phyloP scores from a whole-genome alignment of 1,140 invertebrate genomes.

The Drosophila sp. region DNA sequence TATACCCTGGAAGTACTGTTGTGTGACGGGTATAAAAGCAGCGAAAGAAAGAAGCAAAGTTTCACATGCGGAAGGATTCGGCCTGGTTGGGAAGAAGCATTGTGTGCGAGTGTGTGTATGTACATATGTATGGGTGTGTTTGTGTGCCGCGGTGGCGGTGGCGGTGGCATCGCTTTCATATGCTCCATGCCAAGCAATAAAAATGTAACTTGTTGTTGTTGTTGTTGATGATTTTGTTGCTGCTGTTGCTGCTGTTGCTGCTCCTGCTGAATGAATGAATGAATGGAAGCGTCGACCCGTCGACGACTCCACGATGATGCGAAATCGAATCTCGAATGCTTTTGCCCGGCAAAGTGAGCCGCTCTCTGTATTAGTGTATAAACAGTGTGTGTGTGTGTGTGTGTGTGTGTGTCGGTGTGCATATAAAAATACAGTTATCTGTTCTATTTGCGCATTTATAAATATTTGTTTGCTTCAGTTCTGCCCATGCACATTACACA shows the following conservation, averaged over 20 bases:
- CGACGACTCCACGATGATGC: slow-evolving; percentile 70
- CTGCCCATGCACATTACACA: slow-evolving; percentile 70
- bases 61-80: slow-evolving; percentile 47
- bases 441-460: slow-evolving; percentile 81
- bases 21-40: too few relatives aligned
- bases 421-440: slow-evolving; percentile 81
- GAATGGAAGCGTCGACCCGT: slow-evolving; percentile 77
- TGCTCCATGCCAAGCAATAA: slow-evolving; percentile 81
- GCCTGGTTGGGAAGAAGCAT: slow-evolving; percentile 28
- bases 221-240: slow-evolving; percentile 25
- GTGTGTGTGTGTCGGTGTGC: slow-evolving; percentile 55
- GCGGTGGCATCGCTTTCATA: slow-evolving; percentile 68
- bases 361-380: slow-evolving; percentile 33
- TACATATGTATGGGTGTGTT: slow-evolving; percentile 15
- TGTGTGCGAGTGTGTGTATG: neutral
- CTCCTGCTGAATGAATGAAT: slow-evolving; percentile 59
- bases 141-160: too few relatives aligned
- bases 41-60: neutral
- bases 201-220: slow-evolving; percentile 72
- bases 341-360: slow-evolving; percentile 64
- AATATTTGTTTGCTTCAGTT: slow-evolving; percentile 78
- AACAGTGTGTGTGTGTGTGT: slow-evolving; percentile 22
- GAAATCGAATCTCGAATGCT: slow-evolving; percentile 75
- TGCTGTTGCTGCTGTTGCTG: slow-evolving; percentile 26
- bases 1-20: too few relatives aligned